These are phyloP conservation scores for Nothocercus nigrocapillus DNA, from an alignment of 2,113 vertebrate species.

Conservation along the genomic window DNA sequence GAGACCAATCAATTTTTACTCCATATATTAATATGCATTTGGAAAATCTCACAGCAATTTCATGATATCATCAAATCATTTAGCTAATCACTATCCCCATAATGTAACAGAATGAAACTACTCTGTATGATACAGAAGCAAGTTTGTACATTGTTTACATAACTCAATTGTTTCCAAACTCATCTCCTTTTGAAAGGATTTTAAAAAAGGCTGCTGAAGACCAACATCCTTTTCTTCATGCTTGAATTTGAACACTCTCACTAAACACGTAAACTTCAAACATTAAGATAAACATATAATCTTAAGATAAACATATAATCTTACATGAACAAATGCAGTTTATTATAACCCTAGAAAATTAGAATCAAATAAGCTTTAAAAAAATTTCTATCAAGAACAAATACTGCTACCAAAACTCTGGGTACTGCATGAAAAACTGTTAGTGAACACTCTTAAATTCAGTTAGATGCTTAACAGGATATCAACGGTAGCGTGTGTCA, in stretches of 20 bases:
- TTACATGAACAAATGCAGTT: background rate
- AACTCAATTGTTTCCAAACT: background rate
- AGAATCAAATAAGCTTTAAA: background rate
- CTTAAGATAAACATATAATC: background rate
- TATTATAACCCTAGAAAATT: background rate
- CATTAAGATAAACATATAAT: background rate
- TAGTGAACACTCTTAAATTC: background rate
- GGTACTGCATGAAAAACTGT: fast-evolving
- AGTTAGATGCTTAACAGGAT: background rate
- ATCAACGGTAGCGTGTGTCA: background rate
- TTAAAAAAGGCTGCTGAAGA: background rate
- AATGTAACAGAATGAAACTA: background rate
- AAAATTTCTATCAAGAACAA: background rate
- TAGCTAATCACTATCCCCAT: background rate
- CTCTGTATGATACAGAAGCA: background rate
- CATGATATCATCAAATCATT: background rate
- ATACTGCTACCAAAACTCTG: background rate
- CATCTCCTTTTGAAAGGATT: background rate
- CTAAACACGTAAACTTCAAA: background rate
- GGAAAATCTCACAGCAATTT: background rate
- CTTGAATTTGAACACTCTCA: background rate
- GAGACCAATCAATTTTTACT: background rate
- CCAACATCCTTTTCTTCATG: background rate
- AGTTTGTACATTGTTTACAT: background rate
- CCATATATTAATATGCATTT: background rate